Percentiles rank a stretch among this genome's conserved stretches.
Conservation (phyloP, 2,888 invertebrate species). For the Dryobota labecula region DNA sequence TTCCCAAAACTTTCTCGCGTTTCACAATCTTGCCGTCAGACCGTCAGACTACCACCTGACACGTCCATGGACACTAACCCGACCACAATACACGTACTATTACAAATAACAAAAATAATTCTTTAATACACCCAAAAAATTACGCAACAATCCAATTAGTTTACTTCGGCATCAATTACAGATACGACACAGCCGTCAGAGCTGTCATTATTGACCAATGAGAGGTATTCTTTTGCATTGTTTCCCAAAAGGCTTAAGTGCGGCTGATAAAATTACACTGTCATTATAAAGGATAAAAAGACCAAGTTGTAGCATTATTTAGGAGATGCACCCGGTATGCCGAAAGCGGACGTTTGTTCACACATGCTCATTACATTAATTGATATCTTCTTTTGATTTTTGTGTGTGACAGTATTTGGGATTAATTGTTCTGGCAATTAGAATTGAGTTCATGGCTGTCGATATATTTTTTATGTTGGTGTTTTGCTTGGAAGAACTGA, state of each 20-base stretch:
- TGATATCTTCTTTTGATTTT: constrained; percentile 45
- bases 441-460: background rate
- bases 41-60: background rate
- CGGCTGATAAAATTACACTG: constrained; percentile 47
- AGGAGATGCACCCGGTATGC: constrained; percentile 50
- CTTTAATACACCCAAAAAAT: constrained; percentile 40
- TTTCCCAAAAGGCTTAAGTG: constrained; percentile 42
- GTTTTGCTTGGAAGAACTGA: background rate
- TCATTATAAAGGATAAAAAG: constrained; percentile 45
- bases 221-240: constrained; percentile 42
- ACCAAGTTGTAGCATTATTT: constrained; percentile 52
- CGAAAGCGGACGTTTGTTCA: constrained; percentile 38
- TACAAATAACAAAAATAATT: constrained; percentile 33
- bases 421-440: constrained; percentile 35
- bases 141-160: constrained; percentile 51
- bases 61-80: background rate
- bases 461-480: background rate
- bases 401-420: constrained; percentile 48
- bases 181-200: constrained; percentile 51
- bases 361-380: constrained; percentile 55
- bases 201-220: constrained; percentile 45
- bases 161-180: constrained; percentile 51
- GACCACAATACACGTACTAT: constrained; percentile 32
- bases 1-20: background rate
- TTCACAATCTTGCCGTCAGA: background rate